Conservation (phyloP, 2,888 invertebrate genomes). For the Serrognathus titanus region DNA sequence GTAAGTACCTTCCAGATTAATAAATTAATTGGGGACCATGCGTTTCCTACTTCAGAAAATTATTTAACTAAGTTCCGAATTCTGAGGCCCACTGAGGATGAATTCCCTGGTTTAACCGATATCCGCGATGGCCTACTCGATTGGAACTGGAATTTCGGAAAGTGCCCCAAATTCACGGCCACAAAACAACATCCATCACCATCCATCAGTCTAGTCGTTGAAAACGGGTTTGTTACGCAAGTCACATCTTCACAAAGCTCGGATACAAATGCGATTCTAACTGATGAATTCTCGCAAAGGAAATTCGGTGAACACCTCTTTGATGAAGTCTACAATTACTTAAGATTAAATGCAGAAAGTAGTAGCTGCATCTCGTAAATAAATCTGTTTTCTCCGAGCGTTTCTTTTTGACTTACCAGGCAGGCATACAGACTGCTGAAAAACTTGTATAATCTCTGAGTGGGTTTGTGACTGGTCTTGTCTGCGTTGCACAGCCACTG, state of each 20-base stretch:
- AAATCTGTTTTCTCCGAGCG: neutral
- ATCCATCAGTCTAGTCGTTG: slow-evolving; percentile 9
- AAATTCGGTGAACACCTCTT: slow-evolving; percentile 11
- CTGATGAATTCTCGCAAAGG: slow-evolving; percentile 2
- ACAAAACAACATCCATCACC: slow-evolving; percentile 35
- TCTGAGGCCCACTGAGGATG: slow-evolving; percentile 18
- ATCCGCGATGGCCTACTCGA: slow-evolving; percentile 66
- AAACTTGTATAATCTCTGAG: slow-evolving; percentile 84
- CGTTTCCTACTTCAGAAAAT: neutral
- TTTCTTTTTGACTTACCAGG: slow-evolving; percentile 61
- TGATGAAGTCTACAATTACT: neutral
- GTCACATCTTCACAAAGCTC: too few species aligned
- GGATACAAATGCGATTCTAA: too few species aligned
- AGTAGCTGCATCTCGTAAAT: neutral
- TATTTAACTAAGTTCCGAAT: slow-evolving; percentile 11
- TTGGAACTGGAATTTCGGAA: slow-evolving; percentile 89
- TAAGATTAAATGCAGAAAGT: neutral
- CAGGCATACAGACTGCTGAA: slow-evolving; percentile 88
- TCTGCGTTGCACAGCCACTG: slow-evolving; percentile 99
- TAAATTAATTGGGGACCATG: neutral
- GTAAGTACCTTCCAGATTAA: neutral
- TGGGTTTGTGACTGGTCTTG: slow-evolving; percentile 84
- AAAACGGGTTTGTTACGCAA: slow-evolving; percentile 15
- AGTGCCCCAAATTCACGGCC: slow-evolving; percentile 80
- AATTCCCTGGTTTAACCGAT: slow-evolving; percentile 61